phyloP scores from a whole-genome alignment of 2,888 invertebrate genomes.

The Nyleta sp. region DNA sequence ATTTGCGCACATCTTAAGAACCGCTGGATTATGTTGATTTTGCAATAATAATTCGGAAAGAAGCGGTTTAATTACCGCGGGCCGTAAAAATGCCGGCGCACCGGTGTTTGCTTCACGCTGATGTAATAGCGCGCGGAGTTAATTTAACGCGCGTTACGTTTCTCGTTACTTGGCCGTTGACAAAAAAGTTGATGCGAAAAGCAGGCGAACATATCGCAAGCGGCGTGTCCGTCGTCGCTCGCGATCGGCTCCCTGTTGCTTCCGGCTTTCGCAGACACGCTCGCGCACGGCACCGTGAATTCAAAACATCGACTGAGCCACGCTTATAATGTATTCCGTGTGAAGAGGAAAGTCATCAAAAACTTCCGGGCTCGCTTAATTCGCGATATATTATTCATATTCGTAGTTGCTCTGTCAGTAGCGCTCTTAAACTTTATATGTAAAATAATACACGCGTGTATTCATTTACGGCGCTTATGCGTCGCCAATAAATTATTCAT shows the following conservation, averaged over 20 bases:
- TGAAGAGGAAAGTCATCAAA: conserved; percentile 65
- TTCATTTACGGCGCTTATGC: conserved; percentile 41
- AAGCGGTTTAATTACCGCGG: conserved; percentile 10
- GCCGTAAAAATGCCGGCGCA: conserved; percentile 2
- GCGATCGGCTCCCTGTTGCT: conserved; percentile 51
- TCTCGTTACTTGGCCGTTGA: conserved; percentile 31
- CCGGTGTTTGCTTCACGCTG: conserved; percentile 15
- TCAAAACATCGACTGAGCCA: conserved; percentile 48
- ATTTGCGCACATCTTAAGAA: conserved; percentile 1
- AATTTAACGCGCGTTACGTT: conserved; percentile 47
- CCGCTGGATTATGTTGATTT: conserved; percentile 10
- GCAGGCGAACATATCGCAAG: conserved; percentile 25
- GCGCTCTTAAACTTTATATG: conserved; percentile 58
- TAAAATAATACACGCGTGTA: conserved; percentile 56
- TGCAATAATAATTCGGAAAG: conserved; percentile 20
- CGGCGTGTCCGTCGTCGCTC: conserved; percentile 42
- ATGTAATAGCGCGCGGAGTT: conserved; percentile 8
- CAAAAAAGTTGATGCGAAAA: conserved; percentile 47
- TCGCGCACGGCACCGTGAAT: conserved; percentile 43
- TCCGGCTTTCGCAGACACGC: conserved; percentile 54
- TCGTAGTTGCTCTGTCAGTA: conserved; percentile 45
- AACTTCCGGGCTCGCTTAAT: conserved; percentile 58
- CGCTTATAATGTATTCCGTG: conserved; percentile 61
- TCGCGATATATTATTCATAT: conserved; percentile 63
- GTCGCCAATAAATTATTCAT: conserved; percentile 60